Evolutionary conservation across 1,140 invertebrate species (phyloP), one percentile per base, ranked within the genome.

Genomic region (Ostrea edulis): DNA sequence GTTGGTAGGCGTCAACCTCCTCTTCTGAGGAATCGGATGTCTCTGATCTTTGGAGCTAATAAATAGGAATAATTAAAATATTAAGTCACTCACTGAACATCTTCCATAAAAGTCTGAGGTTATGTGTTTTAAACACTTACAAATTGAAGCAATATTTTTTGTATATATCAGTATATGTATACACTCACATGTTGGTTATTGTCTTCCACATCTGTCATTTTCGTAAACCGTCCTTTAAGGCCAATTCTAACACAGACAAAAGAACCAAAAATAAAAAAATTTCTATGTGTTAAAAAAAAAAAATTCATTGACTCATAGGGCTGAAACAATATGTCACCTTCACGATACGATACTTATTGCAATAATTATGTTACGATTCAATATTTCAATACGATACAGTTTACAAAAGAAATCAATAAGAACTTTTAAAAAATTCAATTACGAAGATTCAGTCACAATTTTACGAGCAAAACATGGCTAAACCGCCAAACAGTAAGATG

Each of bases 1-100:
- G 88, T 51, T 90, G 86, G 82, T 91, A 92, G 29, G 91, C 86
- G 65, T 91, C 89, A 22, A 84, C 86, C 85, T 90, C 90, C 9
- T 91, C 91, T 62, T 91, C 91, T 51, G 88, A 89, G 7, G 86
- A 89, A 83, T 44, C 62, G 11, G 68, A 83, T 54, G 83, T 14
- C 25, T 87, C 82, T 84, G 55, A 84, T 53, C 83, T 25, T 71
- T 87, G 54, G n/a, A 53, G 44, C 68, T 87, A 54, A 88, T 81
- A n/a, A 25, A 25, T 68, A 8, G 65, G 20, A 22, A n/a, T 25
- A 22, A 14, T 62, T 14, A 12, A 14, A 20, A 20, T 17, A 62
- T 62, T 62, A n/a, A 62, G 12, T 62, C n/a, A 5, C 17, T 14
- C 14, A 62, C 12, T 14, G 12, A 17, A 12, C 14, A 62, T 62